These are phyloP conservation scores for Chaetodon trifasciatus DNA, from an alignment of 2,797 vertebrate genomes.

Conservation along the genomic window DNA sequence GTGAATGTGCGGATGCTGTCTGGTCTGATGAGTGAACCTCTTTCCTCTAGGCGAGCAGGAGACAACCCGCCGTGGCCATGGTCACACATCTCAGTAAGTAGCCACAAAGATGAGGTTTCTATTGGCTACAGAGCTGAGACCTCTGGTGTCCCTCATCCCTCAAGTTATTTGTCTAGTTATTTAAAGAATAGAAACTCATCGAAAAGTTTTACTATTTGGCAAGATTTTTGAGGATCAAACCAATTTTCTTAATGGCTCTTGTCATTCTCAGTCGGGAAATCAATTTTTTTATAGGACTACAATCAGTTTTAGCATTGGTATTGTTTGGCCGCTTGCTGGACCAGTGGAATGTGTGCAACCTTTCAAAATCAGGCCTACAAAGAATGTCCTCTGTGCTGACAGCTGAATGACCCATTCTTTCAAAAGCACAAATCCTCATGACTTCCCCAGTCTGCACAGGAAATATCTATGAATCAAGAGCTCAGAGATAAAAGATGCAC, in stretches of 20 bases:
- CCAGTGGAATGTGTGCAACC: slow-evolving; percentile 19
- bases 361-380: neutral
- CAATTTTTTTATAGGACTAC: neutral
- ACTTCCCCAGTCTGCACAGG: neutral
- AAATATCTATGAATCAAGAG: neutral
- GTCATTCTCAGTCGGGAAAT: slow-evolving; percentile 3
- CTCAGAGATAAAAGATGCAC: neutral
- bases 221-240: neutral
- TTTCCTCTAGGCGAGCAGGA: slow-evolving; percentile 37
- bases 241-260: neutral
- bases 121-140: slow-evolving; percentile 24
- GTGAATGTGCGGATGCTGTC: slow-evolving; percentile 34
- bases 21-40: slow-evolving; percentile 51
- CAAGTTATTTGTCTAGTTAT: neutral
- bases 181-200: neutral
- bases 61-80: slow-evolving; percentile 36
- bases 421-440: slow-evolving; percentile 20
- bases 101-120: slow-evolving; percentile 23
- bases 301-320: neutral
- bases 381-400: slow-evolving; percentile 16
- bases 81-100: slow-evolving; percentile 23
- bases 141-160: neutral
- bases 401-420: slow-evolving; percentile 33
- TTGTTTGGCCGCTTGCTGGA: slow-evolving; percentile 3
- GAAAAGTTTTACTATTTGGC: neutral